Evolutionary conservation across 23 tunicate genomes (phyloP), one percentile per base, ranked within the genome.

Genomic region (Aplidium turbinatum): DNA sequence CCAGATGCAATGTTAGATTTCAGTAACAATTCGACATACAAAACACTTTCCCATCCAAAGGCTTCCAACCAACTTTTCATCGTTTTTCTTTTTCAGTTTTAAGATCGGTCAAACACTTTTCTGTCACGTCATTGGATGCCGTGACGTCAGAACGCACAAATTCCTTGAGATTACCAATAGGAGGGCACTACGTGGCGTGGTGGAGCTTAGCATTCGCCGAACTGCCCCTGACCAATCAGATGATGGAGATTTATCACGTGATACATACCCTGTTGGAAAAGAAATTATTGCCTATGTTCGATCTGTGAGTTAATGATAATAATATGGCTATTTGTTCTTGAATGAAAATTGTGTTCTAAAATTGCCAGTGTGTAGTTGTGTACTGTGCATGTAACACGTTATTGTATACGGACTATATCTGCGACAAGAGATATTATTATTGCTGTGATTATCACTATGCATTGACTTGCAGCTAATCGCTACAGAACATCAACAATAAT

Each of bases 51-150:
- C 60, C 4, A 54, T 21, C 22, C 5, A 5, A 29, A 3, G 30
- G 5, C 31, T 16, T 57, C 31, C 3, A 11, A 20, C 18, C 22
- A 20, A 56, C n/a, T n/a, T n/a, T n/a, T n/a, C n/a, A n/a, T 25
- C 6, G 30, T 71, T 71, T 23, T 50, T 51, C 19, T 28, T 29
- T 23, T 33, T 30, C 67, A 78, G 84, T 4, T 26, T 65, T 24
- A 33, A 66, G 51, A 66, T 78, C 9, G 84, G 84, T 1, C 47
- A 78, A 24, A 67, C 66, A 0, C 40, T 78, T 4, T 34, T 60
- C 3, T 75, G 86, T 66, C 50, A 40, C 50, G 95, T 87, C 54
- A 87, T 80, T 11, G 95, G 95, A 7, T 58, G 63, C 38, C 92
- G 92, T 60, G 83, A 77, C 35, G 83, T 85, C 19, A 70, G 50